These are phyloP conservation scores for Eristalinus sepulchralis DNA, from an alignment of 2,888 invertebrate genomes.

Conservation along the genomic window DNA sequence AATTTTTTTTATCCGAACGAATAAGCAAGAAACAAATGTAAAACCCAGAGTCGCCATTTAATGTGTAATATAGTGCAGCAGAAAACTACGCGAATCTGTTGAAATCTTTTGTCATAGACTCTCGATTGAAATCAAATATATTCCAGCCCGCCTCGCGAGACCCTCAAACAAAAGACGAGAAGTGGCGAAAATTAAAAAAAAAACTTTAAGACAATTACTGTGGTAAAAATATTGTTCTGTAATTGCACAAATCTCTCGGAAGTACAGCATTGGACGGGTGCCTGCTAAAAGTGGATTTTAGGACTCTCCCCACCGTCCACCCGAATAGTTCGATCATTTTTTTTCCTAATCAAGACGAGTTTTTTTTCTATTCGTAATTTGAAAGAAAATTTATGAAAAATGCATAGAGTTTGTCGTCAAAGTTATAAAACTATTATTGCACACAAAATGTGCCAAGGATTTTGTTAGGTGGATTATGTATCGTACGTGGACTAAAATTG, in stretches of 20 bases:
- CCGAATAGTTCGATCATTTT: slow-evolving; percentile 40
- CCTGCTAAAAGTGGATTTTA: slow-evolving; percentile 38
- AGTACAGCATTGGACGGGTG: slow-evolving; percentile 27
- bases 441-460: slow-evolving; percentile 43
- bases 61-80: slow-evolving; percentile 33
- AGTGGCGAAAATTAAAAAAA: slow-evolving; percentile 13
- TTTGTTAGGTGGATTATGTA: slow-evolving; percentile 45
- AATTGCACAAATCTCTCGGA: slow-evolving; percentile 37
- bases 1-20: slow-evolving; percentile 60
- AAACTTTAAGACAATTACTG: not conserved
- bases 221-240: slow-evolving; percentile 8
- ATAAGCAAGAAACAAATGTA: slow-evolving; percentile 42
- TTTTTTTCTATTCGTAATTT: slow-evolving; percentile 43
- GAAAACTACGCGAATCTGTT: slow-evolving; percentile 21
- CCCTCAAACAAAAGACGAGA: slow-evolving; percentile 59
- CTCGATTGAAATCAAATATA: slow-evolving; percentile 31
- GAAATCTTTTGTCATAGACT: slow-evolving; percentile 23
- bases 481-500: slow-evolving; percentile 26
- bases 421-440: slow-evolving; percentile 67
- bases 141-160: slow-evolving; percentile 51
- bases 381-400: slow-evolving; percentile 51
- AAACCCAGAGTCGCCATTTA: slow-evolving; percentile 48
- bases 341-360: slow-evolving; percentile 27
- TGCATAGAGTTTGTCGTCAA: slow-evolving; percentile 56
- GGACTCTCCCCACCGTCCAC: slow-evolving; percentile 42